Percentiles rank a stretch among this genome's conserved stretches.
Evolutionary conservation across 1,140 invertebrate species (phyloP).

Genomic region (Lucilia sericata): DNA sequence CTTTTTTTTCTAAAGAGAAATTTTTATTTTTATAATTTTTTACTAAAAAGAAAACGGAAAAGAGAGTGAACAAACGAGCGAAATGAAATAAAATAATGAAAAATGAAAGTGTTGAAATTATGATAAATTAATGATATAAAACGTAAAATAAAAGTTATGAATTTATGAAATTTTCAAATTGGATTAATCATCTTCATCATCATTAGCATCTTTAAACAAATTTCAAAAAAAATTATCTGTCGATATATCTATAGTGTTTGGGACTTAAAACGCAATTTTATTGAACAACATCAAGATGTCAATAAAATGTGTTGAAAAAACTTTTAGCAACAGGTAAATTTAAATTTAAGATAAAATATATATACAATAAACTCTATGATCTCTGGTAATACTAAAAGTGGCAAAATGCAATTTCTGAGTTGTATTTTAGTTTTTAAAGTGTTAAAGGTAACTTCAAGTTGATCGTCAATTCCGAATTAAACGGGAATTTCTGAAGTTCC

Average conservation of each 20-base stretch:
- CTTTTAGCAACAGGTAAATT: background rate
- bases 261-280: background rate
- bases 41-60: background rate
- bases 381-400: too few species aligned
- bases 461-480: too few species aligned
- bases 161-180: background rate
- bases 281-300: background rate
- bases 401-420: too few species aligned
- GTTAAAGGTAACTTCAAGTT: too few species aligned
- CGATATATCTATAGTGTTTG: too few species aligned
- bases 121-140: background rate
- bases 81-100: too few species aligned
- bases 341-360: background rate
- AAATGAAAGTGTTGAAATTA: conserved; percentile 12
- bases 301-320: background rate
- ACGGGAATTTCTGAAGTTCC: too few species aligned
- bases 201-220: background rate
- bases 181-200: background rate
- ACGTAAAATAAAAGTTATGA: background rate
- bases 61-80: background rate
- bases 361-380: too few species aligned
- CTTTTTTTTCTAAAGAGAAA: background rate
- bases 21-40: background rate
- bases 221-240: too few species aligned
- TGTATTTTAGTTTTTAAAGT: too few species aligned